Evolutionary conservation across 2,888 invertebrate species (phyloP), one percentile per base, ranked within the genome.

Genomic region (Erynnis tages): DNA sequence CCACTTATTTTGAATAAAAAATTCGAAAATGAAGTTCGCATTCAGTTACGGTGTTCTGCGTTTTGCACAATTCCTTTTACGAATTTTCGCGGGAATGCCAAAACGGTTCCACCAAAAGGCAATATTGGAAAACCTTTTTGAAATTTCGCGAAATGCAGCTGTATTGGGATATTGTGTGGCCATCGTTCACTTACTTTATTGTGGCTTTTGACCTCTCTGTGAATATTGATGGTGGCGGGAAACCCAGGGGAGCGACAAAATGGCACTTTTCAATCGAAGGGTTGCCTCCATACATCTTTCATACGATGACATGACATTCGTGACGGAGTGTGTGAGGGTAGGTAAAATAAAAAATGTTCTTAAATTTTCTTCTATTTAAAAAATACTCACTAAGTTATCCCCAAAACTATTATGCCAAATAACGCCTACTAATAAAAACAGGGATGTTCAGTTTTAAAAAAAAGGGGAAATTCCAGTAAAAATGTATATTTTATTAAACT

Each of bases 141-240:
- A 14, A 45, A 35, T n/a, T 45, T 35, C 2, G 25, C 34, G 10
- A 35, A 25, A 35, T 35, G 25, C 25, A 25, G 16, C 35, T 10
- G 16, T 17, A 25, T 23, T 17, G 35, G 17, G 16, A 25, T 14
- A 25, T 25, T 21, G n/a, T n/a, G 25, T 13, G 40, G 16, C 19
- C 37, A 47, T 47, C 37, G 38, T 29, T 47, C 29, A 38, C 35
- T 27, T 14, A 10, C 16, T 32, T 32, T 23, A 45, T 32, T 37
- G 35, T 17, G 13, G 46, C 25, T 10, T 32, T 21, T 34, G 35
- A 35, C 34, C 25, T 25, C 17, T 47, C 27, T 46, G 16, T 27
- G 25, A 11, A 35, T 35, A 46, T 46, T 16, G 46, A 46, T 14
- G 23, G 14, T 25, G 16, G 17, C 25, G 35, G 27, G 11, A 19